phyloP scores from a whole-genome alignment of 2,888 invertebrate species.

The Folsomia manolachei region DNA sequence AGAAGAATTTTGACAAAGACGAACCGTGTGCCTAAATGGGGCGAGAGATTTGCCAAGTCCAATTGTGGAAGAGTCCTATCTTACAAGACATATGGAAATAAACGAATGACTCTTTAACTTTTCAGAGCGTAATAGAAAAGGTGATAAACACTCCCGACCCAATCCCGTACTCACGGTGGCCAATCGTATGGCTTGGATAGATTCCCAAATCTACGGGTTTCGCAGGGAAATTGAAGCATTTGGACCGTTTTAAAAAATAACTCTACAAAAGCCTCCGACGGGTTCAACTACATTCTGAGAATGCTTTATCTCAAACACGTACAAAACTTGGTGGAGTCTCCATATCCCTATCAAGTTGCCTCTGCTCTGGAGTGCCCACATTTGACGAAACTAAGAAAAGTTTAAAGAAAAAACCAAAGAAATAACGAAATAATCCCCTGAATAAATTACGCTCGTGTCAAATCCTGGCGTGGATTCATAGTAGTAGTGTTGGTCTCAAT shows the following conservation, averaged over 20 bases:
- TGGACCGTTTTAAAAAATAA: slow-evolving; percentile 56
- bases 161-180: slow-evolving; percentile 44
- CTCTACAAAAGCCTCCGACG: slow-evolving; percentile 53
- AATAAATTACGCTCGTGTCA: not conserved
- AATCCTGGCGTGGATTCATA: slow-evolving; percentile 6
- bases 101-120: too few relatives aligned
- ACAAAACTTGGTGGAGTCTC: not conserved
- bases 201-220: slow-evolving; percentile 54
- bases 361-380: not conserved
- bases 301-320: slow-evolving; percentile 2
- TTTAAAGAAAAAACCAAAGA: slow-evolving; percentile 13
- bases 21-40: slow-evolving; percentile 56
- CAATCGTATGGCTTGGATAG: slow-evolving; percentile 52
- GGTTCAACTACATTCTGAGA: slow-evolving; percentile 46
- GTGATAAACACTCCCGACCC: slow-evolving; percentile 46
- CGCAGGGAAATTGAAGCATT: slow-evolving; percentile 54
- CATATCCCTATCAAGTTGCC: not conserved
- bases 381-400: slow-evolving; percentile 11
- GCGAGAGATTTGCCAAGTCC: slow-evolving; percentile 52
- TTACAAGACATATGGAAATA: slow-evolving; percentile 58
- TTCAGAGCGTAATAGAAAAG: slow-evolving; percentile 40
- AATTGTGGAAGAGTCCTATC: slow-evolving; percentile 59
- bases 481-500: not conserved
- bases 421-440: not conserved
- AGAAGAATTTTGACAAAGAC: slow-evolving; percentile 58